Percentiles rank a stretch among this genome's conserved stretches.
phyloP scores from a whole-genome alignment of 2,113 vertebrate species.

The Xenopus tropicalis region DNA sequence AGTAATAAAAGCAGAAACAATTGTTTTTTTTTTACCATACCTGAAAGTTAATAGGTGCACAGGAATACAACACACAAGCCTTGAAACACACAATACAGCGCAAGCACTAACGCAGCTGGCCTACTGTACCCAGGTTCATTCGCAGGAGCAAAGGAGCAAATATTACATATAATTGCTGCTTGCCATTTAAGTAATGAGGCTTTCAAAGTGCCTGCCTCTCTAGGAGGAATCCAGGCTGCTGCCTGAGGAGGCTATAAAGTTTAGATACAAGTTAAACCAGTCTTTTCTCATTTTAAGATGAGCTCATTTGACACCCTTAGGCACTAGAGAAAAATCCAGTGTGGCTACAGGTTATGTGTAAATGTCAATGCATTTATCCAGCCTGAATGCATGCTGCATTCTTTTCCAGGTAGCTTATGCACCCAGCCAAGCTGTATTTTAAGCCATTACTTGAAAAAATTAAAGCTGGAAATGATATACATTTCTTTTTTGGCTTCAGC shows the following conservation, averaged over 20 bases:
- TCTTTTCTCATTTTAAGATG: slow-evolving; percentile 39
- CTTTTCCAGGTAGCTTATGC: not conserved
- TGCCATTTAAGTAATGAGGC: not conserved
- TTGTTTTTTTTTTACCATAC: no score
- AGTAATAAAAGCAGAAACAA: no score
- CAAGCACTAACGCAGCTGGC: no score
- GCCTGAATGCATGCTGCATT: not conserved
- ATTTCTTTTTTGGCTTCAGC: no score
- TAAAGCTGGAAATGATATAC: no score
- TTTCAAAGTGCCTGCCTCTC: not conserved
- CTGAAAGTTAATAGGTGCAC: not conserved
- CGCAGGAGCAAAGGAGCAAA: not conserved
- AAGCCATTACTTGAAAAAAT: no score
- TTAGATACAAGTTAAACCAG: slow-evolving; percentile 46
- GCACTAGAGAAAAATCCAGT: slow-evolving; percentile 14
- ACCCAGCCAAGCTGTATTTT: no score
- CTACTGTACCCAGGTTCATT: not conserved
- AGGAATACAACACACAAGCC: not conserved
- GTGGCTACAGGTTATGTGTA: slow-evolving; percentile 29
- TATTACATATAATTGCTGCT: not conserved
- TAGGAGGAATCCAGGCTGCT: slow-evolving; percentile 44
- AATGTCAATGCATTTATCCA: slow-evolving; percentile 42
- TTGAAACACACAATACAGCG: no score
- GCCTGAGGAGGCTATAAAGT: slow-evolving; percentile 40
- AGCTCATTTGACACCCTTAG: slow-evolving; percentile 32